Percentiles rank a stretch among this genome's conserved stretches.
Evolutionary conservation across 2,888 invertebrate species (phyloP).

Genomic region (Heterodera filipjevi): DNA sequence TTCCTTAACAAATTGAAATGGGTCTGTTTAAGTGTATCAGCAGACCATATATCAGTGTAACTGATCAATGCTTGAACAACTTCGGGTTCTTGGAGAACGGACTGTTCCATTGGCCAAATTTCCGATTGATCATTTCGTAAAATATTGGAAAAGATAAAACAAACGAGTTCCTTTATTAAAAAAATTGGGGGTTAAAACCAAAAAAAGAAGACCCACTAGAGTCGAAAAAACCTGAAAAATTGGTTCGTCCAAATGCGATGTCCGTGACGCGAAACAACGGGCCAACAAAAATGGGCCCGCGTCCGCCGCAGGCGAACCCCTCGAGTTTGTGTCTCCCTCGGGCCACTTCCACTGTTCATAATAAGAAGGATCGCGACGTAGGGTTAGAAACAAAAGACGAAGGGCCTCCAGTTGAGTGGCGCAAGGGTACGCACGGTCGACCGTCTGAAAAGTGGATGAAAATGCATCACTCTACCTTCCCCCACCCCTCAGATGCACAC

Average conservation of each 20-base stretch:
- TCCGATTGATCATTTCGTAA: constrained; percentile 15
- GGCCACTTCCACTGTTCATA: constrained; percentile 34
- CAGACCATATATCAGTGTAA: constrained; percentile 38
- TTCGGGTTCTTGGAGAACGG: constrained; percentile 40
- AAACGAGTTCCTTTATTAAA: constrained; percentile 20
- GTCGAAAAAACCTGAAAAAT: constrained; percentile 42
- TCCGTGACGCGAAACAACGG: constrained; percentile 33
- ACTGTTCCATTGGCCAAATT: constrained; percentile 12
- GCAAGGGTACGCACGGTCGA: constrained; percentile 34
- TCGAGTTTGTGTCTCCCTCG: not conserved
- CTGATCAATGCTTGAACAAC: constrained; percentile 33
- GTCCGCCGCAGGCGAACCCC: not conserved
- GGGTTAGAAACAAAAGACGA: constrained; percentile 30
- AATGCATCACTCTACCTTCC: too few species aligned
- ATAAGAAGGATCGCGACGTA: constrained; percentile 39
- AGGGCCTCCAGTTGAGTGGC: constrained; percentile 37
- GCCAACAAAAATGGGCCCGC: constrained; percentile 32
- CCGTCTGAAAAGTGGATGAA: constrained; percentile 35
- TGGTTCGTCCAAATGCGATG: constrained; percentile 38
- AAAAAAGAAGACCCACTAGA: not conserved
- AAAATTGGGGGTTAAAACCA: not conserved
- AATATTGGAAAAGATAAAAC: constrained; percentile 36
- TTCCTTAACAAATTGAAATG: too few species aligned
- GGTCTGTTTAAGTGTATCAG: too few species aligned
- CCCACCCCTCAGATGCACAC: too few species aligned